Percentiles rank a stretch among this genome's conserved stretches.
Conservation (phyloP, 35 echinoderm and acorn worm genomes). For the Strongylocentrotus purpuratus region DNA sequence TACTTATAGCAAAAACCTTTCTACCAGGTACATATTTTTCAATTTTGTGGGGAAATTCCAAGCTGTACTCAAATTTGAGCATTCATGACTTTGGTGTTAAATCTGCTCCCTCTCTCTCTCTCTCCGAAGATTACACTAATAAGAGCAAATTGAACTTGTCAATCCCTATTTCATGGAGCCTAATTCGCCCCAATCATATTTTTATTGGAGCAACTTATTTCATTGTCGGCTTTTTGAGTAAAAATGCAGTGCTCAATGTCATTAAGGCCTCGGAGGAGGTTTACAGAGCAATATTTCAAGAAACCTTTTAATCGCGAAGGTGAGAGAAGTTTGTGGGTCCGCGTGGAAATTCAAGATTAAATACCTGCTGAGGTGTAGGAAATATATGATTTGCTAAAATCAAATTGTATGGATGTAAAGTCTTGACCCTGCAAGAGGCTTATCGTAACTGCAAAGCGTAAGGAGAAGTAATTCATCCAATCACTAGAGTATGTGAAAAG, state of each 20-base stretch:
- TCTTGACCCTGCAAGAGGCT: neutral
- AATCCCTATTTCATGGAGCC: neutral
- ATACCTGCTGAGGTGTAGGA: neutral
- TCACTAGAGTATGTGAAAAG: neutral
- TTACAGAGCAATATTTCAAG: neutral
- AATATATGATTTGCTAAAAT: neutral
- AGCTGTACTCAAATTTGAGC: neutral
- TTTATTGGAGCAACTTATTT: neutral
- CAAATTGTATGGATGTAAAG: neutral
- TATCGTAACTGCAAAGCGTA: too few species aligned
- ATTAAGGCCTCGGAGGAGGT: neutral
- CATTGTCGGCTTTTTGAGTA: neutral
- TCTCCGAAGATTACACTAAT: neutral
- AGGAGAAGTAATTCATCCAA: neutral
- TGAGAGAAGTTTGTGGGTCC: neutral
- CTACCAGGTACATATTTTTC: too few species aligned
- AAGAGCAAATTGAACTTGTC: neutral
- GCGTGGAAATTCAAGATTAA: constrained; percentile 4
- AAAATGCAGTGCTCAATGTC: neutral
- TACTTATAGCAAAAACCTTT: too few species aligned
- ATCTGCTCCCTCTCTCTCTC: neutral
- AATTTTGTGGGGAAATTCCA: too few species aligned
- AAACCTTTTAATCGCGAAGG: neutral
- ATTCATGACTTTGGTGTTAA: neutral
- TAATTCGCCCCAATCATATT: neutral